Evolutionary conservation across 2,797 vertebrate genomes (phyloP), one percentile per base, ranked within the genome.

Genomic region (Alca torda): DNA sequence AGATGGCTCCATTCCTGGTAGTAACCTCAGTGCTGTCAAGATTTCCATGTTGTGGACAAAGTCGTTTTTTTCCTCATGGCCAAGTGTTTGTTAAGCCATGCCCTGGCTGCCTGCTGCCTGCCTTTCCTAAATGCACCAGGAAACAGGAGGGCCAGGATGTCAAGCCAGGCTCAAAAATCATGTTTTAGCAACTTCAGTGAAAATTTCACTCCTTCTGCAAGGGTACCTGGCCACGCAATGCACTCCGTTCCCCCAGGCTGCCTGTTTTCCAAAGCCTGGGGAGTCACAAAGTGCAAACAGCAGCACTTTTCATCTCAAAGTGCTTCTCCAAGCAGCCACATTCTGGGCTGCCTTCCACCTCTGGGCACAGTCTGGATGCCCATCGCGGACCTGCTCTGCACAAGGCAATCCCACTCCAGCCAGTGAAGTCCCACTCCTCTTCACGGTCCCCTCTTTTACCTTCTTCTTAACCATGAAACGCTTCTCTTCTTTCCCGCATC

Each of bases 341-440:
- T 25, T 25, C 13, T 75, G n/a, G 28, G 50, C 14, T 84, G 26
- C 15, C 33, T 19, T 74, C 53, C 41, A 33, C 30, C 21, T 72
- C 54, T 1, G 1, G 45, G 41, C 48, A 63, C 2, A 1, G 24
- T 68, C 50, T 82, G 30, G 24, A 26, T 19, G 31, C 26, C 53
- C 11, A 3, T 21, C 7, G 48, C 26, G 81, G 37, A 60, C 33
- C 43, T 43, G 26, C 13, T 68, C 25, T 85, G 21, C 39, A 57
- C 74, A 50, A 43, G 41, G 31, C 43, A n/a, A 45, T 28, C 31
- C n/a, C 60, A 11, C 45, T 60, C 24, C 17, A 48, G 16, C 35
- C 64, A 89, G 28, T 0, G 2, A 19, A 76, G 59, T 41, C 28
- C 57, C 2, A 0, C 12, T 77, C 24, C 26, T 68, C 50, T 0